These are phyloP conservation scores for Chaenogobius annularis DNA, from an alignment of 2,113 vertebrate species.

Conservation along the genomic window DNA sequence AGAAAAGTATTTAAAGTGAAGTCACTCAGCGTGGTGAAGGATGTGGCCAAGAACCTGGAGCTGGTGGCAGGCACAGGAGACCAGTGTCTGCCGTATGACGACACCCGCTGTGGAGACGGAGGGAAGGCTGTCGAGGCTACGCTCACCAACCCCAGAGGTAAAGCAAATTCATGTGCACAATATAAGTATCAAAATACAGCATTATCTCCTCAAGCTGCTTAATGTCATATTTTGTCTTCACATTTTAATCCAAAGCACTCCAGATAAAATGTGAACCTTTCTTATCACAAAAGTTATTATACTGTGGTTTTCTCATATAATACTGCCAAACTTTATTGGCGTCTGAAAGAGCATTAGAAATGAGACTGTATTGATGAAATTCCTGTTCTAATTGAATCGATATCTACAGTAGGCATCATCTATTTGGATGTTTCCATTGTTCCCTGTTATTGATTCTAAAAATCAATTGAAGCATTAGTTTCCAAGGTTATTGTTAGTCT, in stretches of 20 bases:
- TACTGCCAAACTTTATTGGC: slow-evolving; percentile 12
- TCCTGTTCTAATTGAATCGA: slow-evolving; percentile 48
- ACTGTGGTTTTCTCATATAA: slow-evolving; percentile 8
- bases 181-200: not conserved
- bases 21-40: slow-evolving; percentile 86
- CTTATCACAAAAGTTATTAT: slow-evolving; percentile 35
- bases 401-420: slow-evolving; percentile 38
- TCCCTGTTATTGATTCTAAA: slow-evolving; percentile 46
- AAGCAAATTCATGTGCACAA: not conserved
- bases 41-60: slow-evolving; percentile 92
- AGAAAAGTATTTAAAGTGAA: slow-evolving; percentile 93
- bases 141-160: slow-evolving; percentile 95
- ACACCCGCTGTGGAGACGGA: slow-evolving; percentile 94
- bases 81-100: slow-evolving; percentile 96
- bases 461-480: slow-evolving; percentile 47
- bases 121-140: slow-evolving; percentile 94
- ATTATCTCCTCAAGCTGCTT: not conserved
- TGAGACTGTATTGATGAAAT: slow-evolving; percentile 32
- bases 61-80: slow-evolving; percentile 94
- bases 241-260: not conserved
- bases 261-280: slow-evolving; percentile 37
- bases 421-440: slow-evolving; percentile 59
- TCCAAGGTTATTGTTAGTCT: slow-evolving; percentile 40
- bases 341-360: slow-evolving; percentile 11
- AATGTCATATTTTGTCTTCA: not conserved